Evolutionary conservation across 2,113 vertebrate genomes (phyloP).

Genomic region (Riparia riparia): DNA sequence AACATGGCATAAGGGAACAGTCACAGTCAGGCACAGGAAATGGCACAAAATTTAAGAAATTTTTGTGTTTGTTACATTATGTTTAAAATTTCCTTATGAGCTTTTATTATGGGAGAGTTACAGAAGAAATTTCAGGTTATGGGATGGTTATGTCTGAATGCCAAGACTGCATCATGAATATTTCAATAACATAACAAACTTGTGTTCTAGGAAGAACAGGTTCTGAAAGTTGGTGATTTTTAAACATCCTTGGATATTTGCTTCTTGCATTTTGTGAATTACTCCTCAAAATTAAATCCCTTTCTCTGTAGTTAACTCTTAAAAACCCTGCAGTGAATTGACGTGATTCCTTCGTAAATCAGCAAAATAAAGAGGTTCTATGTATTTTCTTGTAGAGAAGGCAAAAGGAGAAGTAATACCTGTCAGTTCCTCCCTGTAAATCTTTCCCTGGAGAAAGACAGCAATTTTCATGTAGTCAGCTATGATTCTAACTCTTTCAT

Average conservation of each 20-base stretch:
- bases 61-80: background rate
- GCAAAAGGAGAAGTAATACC: background rate
- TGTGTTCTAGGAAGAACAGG: background rate
- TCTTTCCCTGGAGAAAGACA: background rate
- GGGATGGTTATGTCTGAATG: background rate
- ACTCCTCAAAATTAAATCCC: background rate
- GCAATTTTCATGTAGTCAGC: background rate
- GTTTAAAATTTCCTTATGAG: background rate
- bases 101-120: background rate
- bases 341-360: background rate
- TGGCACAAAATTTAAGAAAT: background rate
- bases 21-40: background rate
- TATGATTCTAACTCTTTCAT: background rate
- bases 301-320: background rate
- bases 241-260: background rate
- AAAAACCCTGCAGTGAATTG: background rate
- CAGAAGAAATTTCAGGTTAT: background rate
- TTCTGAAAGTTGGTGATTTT: background rate
- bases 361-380: background rate
- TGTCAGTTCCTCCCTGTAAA: background rate
- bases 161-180: background rate
- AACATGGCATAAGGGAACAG: background rate
- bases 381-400: background rate
- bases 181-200: background rate
- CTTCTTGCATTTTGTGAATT: background rate